Evolutionary conservation across 2,797 vertebrate genomes (phyloP), one percentile per base, ranked within the genome.

Genomic region (Trachops cirrhosus): DNA sequence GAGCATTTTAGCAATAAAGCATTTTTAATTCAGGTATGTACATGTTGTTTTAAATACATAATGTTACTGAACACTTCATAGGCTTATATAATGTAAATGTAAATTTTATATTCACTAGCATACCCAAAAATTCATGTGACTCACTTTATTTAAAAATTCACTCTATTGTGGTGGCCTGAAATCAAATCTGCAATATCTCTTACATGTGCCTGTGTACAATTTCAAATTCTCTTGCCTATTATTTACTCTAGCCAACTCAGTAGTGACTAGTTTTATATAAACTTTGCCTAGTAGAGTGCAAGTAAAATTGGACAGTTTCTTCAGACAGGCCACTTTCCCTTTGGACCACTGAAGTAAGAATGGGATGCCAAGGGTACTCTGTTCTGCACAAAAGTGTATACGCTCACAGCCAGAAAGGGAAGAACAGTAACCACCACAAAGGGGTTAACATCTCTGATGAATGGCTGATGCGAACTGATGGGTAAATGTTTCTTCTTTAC

Each of bases 341-440:
- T n/a, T 11, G 74, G 22, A 5, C 1, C 85, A 57, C 12, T 68
- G 29, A 89, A 18, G 0, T 8, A 59, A 88, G 6, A 80, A 44
- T 8, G 32, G 26, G 10, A 54, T 24, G 26, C 9, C 7, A 19
- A 71, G 24, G 29, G 8, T 26, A 32, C n/a, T 59, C 9, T 3
- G n/a, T 4, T 48, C 2, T 62, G 3, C 1, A 34, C 7, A 64
- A 15, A 84, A 0, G 9, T 19, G 2, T 46, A 32, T 29, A 1
- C 24, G 41, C 21, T 21, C 3, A 24, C 11, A 71, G 5, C 9
- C 29, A 70, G 12, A 89, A 75, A 78, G 9, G 32, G 5, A 70
- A 82, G 6, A 89, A 0, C 8, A 34, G 16, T 46, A 70, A 19
- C 18, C 8, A 4, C 39, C 6, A 11, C 29, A 67, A 10, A 37